Conservation (phyloP, 1,140 invertebrate species). For the Phenacoccus solenopsis region DNA sequence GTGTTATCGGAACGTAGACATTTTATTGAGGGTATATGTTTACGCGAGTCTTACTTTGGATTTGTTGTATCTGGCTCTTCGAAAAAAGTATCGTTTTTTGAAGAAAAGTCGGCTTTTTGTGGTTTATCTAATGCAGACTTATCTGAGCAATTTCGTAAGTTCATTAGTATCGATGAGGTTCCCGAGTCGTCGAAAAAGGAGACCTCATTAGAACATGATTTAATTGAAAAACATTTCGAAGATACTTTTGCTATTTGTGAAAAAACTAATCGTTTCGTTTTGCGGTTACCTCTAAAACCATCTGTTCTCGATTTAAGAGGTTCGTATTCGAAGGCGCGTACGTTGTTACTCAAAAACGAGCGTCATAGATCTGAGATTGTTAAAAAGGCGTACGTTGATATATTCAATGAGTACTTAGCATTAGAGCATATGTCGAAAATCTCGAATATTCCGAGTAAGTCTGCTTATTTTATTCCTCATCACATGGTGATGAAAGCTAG, state of each 20-base stretch:
- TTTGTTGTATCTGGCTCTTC: neutral
- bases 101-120: neutral
- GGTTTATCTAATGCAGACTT: neutral
- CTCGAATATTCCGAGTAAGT: neutral
- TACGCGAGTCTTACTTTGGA: neutral
- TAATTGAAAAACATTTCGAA: neutral
- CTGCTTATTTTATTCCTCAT: constrained; percentile 21
- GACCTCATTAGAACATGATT: neutral
- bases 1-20: neutral
- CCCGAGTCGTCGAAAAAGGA: neutral
- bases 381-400: neutral
- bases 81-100: neutral
- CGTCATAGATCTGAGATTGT: no score
- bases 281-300: neutral
- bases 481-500: constrained; percentile 16
- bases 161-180: neutral
- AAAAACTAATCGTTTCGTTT: neutral
- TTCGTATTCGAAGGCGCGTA: neutral
- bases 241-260: neutral
- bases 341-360: neutral
- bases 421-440: neutral
- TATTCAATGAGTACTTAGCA: neutral
- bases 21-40: neutral
- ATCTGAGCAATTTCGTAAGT: neutral
- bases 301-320: neutral